Evolutionary conservation across 1,140 invertebrate genomes (phyloP).

Genomic region (Heliconius eleuchia): DNA sequence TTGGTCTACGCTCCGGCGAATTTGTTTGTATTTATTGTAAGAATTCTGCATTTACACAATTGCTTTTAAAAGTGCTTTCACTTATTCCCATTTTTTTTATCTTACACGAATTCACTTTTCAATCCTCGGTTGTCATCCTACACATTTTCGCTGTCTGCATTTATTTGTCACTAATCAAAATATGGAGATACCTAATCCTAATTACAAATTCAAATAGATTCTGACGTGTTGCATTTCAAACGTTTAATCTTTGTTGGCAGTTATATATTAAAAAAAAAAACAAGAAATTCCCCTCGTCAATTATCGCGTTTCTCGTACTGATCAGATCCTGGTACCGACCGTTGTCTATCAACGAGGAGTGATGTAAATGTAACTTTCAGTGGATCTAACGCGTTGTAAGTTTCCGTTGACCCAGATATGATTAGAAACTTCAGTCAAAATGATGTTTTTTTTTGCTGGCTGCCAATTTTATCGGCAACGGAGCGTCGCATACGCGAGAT

Average conservation of each 20-base stretch:
- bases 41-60: constrained; percentile 62
- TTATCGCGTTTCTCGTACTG: constrained; percentile 51
- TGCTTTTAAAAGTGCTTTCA: constrained; percentile 67
- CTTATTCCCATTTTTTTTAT: constrained; percentile 67
- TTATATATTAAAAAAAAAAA: constrained; percentile 57
- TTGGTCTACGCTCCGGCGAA: constrained; percentile 50
- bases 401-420: constrained; percentile 78
- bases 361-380: constrained; percentile 77
- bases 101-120: constrained; percentile 52
- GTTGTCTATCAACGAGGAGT: constrained; percentile 52
- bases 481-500: constrained; percentile 66
- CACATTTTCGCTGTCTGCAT: constrained; percentile 59
- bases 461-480: constrained; percentile 73
- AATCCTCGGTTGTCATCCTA: constrained; percentile 67
- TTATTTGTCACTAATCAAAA: constrained; percentile 24
- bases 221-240: constrained; percentile 60
- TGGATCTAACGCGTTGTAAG: constrained; percentile 63
- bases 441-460: constrained; percentile 63
- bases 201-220: constrained; percentile 61
- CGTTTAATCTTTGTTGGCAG: constrained; percentile 51
- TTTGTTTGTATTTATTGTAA: constrained; percentile 61
- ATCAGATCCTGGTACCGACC: constrained; percentile 74
- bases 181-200: constrained; percentile 53
- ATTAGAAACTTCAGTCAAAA: constrained; percentile 78
- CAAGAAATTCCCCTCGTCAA: constrained; percentile 42